Base-by-base conservation (phyloP, 1,140 invertebrate genomes). In the Cepaea nemoralis region DNA sequence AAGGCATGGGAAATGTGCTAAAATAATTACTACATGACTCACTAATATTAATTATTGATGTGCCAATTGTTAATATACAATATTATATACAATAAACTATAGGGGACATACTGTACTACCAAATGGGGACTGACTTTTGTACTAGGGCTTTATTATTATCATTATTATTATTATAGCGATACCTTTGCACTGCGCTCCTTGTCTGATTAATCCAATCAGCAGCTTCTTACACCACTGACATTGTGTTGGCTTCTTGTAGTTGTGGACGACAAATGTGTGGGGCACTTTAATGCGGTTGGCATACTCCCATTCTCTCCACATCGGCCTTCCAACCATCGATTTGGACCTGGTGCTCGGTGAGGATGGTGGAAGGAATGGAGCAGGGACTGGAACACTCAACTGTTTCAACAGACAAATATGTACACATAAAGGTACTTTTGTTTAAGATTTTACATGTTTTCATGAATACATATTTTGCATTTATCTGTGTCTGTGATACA, bases 201-300 rank as follows among this genome's bases (percentile, higher is more conserved):
- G 98, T 89, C 98, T 96, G 91, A 99, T 98, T 66, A 99, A 93
- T 1, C 98, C 98, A 87, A 96, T 95, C 35, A 99, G 93, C 85
- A 99, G 93, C 92, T 98, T 98, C 91, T 98, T 97, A 93, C 98
- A 99, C 90, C 95, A 94, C 86, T 98, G 96, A 91, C 98, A 99
- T 22, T 99, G 95, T 0, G 98, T 99, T 27, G 97, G 98, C 59
- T 96, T 93, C 31, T 96, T 98, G 92, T 99, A 99, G 55, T 93
- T 93, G 94, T 97, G 93, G 16, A 94, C 90, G 37, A 92, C 89
- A 87, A 94, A 93, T 5, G 97, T 97, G 91, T 99, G 97, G 48
- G 97, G 97, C 70, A 91, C 91, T 89, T 95, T 95, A 55, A 96
- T 94, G 63, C 94, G 93, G 40, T 92, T 93, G 59, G 94, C 94